Conservation (phyloP, 2,113 vertebrate species). For the Propithecus coquereli region DNA sequence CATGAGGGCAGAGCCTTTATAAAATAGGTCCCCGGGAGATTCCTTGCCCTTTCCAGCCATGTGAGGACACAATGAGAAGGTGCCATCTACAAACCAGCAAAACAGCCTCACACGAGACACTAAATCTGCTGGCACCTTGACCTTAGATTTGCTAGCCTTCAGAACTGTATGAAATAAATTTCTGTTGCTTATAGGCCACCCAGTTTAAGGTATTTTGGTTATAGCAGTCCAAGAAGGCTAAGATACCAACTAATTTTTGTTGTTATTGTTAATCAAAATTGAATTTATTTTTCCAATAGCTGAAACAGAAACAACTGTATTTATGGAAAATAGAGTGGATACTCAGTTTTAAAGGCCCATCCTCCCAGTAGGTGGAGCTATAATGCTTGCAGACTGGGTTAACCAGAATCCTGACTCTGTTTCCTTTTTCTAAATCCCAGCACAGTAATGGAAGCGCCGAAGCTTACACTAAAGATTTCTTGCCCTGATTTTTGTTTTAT, state of each 20-base stretch:
- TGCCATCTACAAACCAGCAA: not conserved
- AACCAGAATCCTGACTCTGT: not conserved
- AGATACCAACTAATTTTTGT: not conserved
- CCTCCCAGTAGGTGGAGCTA: constrained; percentile 58
- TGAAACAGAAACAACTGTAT: not conserved
- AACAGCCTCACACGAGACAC: not conserved
- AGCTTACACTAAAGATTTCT: not conserved
- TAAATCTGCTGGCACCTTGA: not conserved
- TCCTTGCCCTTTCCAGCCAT: not conserved
- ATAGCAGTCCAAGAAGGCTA: not conserved
- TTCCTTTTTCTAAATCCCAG: not conserved
- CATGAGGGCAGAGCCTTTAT: not conserved
- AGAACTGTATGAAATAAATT: not conserved
- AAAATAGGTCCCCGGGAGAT: not conserved
- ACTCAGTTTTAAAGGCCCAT: not conserved
- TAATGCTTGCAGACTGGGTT: not conserved
- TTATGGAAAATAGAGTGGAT: not conserved
- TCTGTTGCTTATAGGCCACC: not conserved
- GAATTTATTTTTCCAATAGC: not conserved
- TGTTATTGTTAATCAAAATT: not conserved
- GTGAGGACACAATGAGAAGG: not conserved
- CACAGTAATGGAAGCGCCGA: not conserved
- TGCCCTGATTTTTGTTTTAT: not conserved
- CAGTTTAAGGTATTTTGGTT: not conserved
- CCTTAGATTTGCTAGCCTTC: not conserved